These are phyloP conservation scores for Gallinago media DNA, from an alignment of 2,113 vertebrate genomes.

Conservation along the genomic window DNA sequence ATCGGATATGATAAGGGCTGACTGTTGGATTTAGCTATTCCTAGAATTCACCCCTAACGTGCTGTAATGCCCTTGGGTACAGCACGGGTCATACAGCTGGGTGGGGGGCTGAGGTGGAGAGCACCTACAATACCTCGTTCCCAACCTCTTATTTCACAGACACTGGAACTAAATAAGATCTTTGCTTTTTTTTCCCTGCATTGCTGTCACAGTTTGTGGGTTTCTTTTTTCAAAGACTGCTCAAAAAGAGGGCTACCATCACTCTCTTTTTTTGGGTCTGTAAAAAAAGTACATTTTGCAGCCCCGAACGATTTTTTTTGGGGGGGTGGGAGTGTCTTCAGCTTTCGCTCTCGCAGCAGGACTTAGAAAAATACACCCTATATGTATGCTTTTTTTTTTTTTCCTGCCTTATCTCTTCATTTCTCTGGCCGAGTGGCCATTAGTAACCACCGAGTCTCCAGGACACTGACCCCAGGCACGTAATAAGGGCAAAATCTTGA, in stretches of 20 bases:
- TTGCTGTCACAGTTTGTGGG: background rate
- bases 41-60: background rate
- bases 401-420: background rate
- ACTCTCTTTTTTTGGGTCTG: background rate
- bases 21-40: background rate
- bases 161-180: background rate
- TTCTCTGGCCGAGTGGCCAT: background rate
- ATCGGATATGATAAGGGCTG: background rate
- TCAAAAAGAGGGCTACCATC: background rate
- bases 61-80: background rate
- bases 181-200: background rate
- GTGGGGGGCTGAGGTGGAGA: background rate
- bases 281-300: background rate
- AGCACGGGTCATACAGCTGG: background rate
- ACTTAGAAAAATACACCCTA: background rate
- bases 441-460: slow-evolving; percentile 35
- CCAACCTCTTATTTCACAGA: background rate
- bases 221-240: background rate
- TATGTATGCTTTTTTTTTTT: background rate
- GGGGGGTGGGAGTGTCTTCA: background rate
- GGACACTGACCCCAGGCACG: background rate
- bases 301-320: too few relatives aligned
- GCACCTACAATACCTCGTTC: background rate
- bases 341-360: background rate
- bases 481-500: slow-evolving; percentile 20